A percentile compares a stretch with the other conserved stretches of the same genome.
Evolutionary conservation across 2,888 invertebrate species (phyloP).

Genomic region (Neria commutata): DNA sequence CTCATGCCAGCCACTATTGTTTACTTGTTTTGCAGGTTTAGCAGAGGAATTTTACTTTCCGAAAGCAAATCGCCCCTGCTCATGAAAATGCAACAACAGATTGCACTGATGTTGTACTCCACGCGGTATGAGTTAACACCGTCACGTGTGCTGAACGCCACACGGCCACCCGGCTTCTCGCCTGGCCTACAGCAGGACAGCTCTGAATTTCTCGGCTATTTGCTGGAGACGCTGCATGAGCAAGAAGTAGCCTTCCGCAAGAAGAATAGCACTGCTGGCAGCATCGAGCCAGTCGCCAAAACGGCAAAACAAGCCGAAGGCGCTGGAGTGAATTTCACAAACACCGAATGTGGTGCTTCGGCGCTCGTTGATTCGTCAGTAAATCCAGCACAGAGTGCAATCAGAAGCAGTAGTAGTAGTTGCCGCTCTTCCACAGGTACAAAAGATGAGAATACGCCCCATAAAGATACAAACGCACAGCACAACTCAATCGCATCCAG

Average conservation of each 20-base stretch:
- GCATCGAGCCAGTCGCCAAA: slow-evolving; percentile 14
- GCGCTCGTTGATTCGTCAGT: slow-evolving; percentile 25
- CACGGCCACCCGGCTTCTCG: slow-evolving; percentile 79
- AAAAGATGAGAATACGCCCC: background rate
- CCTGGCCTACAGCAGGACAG: slow-evolving; percentile 85
- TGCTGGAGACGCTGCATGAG: slow-evolving; percentile 69
- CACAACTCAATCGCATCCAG: slow-evolving; percentile 9
- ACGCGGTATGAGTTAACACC: slow-evolving; percentile 73
- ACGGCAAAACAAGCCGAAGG: slow-evolving; percentile 17
- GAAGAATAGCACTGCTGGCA: slow-evolving; percentile 15
- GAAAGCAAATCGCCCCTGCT: slow-evolving; percentile 67
- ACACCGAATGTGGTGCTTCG: background rate
- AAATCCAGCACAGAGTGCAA: slow-evolving; percentile 33
- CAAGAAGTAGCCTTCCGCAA: slow-evolving; percentile 65
- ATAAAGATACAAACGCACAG: background rate
- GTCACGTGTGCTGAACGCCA: slow-evolving; percentile 71
- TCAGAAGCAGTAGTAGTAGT: slow-evolving; percentile 30
- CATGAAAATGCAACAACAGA: slow-evolving; percentile 73
- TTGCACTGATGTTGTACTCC: slow-evolving; percentile 75
- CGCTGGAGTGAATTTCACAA: background rate
- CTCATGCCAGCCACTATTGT: background rate
- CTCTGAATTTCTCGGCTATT: slow-evolving; percentile 81
- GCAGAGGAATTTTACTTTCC: slow-evolving; percentile 69
- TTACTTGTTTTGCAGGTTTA: slow-evolving; percentile 65
- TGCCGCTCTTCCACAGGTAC: slow-evolving; percentile 5